phyloP scores from a whole-genome alignment of 1,140 invertebrate genomes.

The Kradibia gibbosae region DNA sequence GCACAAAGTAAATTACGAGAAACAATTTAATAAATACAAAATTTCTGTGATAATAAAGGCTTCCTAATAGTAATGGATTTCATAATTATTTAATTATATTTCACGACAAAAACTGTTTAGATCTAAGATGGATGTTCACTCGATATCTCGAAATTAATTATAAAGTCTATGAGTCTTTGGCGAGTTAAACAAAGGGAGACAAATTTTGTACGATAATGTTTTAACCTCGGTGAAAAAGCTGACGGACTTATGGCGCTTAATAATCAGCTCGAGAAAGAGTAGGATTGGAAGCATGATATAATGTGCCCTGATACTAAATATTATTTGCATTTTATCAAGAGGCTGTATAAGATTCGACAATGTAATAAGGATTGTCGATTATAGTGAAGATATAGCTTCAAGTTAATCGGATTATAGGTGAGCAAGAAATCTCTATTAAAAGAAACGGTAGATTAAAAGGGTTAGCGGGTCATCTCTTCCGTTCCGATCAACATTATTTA shows the following conservation, averaged over 20 bases:
- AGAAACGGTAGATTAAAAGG: slow-evolving; percentile 31
- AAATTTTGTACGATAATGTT: neutral
- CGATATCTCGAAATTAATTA: too few species aligned
- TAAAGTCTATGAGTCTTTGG: neutral
- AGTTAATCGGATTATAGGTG: neutral
- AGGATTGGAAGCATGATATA: neutral
- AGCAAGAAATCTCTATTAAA: slow-evolving; percentile 9
- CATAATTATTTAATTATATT: too few species aligned
- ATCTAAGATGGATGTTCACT: too few species aligned
- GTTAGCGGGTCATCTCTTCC: slow-evolving; percentile 39
- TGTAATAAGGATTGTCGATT: too few species aligned
- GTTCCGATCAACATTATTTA: slow-evolving; percentile 38
- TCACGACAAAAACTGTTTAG: too few species aligned
- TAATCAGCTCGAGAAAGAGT: too few species aligned
- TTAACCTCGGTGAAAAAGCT: too few species aligned
- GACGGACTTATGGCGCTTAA: too few species aligned
- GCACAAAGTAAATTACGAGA: neutral
- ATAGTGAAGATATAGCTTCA: neutral
- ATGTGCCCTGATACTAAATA: neutral
- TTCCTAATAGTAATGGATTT: too few species aligned
- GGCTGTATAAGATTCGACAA: neutral
- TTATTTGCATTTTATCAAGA: neutral
- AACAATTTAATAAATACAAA: too few species aligned
- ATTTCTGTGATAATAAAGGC: too few species aligned
- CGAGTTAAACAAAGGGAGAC: neutral